Base-by-base conservation (phyloP, 2,797 vertebrate species). In the Sebastes hubbsi region DNA sequence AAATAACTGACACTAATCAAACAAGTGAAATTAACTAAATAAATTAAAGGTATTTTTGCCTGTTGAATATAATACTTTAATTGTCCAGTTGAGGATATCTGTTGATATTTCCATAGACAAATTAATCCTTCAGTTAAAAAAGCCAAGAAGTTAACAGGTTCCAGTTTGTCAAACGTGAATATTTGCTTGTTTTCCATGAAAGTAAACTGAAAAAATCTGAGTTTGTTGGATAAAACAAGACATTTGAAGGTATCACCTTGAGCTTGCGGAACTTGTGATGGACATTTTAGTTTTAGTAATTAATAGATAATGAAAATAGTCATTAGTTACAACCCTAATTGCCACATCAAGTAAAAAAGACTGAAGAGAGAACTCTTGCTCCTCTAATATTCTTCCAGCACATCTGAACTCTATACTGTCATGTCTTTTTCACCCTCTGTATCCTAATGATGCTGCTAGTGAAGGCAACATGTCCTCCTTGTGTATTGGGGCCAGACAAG, bases 401-500 rank as follows among this genome's bases (percentile, higher is more conserved):
- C 36, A 38, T 38, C 36, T 38, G 36, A 38, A 38, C 36, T 38
- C 0, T 38, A 38, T 38, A 38, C 36, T 38, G 36, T 38, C 38
- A 42, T 34, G 13, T 49, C 18, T 62, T 60, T 65, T 6, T 36
- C 18, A 38, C 6, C 12, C 34, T 49, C 66, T 8, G n/a, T 25
- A 46, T 54, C 25, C 38, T 54, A 13, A 68, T 75, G 71, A 12
- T 64, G 62, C 75, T 75, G 59, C 58, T 42, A 73, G 58, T 3
- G 42, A 68, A 58, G 30, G 22, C 56, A 42, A 8, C 46, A 2
- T 36, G 29, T 3, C 56, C 59, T 65, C 30, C 64, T 93, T 95
- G 96, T 95, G 94, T 96, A 96, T 96, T 96, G 88, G 90, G 88
- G 89, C 94, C 95, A 96, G 95, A 96, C 95, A 86, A 90, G 86